Evolutionary conservation across 2,888 invertebrate species (phyloP).

Genomic region (Sabellastarte sp.): DNA sequence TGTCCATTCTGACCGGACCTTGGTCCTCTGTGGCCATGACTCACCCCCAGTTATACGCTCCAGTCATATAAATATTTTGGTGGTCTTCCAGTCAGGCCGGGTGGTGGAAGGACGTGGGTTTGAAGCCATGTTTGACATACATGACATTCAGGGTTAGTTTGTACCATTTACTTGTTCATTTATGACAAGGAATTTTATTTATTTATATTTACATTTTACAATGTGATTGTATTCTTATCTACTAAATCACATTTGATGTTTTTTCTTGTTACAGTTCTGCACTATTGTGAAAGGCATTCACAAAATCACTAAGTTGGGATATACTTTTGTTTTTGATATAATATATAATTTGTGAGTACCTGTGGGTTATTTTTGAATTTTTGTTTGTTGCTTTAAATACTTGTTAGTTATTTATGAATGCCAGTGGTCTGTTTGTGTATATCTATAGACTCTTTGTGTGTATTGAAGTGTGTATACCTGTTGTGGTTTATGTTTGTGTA

Average conservation of each 20-base stretch:
- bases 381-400: background rate
- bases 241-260: background rate
- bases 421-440: no score
- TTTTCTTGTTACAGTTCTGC: background rate
- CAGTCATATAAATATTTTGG: background rate
- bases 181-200: no score
- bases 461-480: no score
- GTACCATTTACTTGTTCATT: no score
- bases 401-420: no score
- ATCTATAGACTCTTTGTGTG: no score
- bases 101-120: background rate
- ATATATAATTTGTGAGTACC: no score
- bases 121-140: background rate
- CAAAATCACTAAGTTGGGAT: no score
- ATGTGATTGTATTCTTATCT: background rate
- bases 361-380: background rate
- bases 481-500: no score
- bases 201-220: no score
- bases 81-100: background rate
- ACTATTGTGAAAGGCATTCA: background rate
- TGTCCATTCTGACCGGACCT: background rate
- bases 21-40: background rate
- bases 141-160: background rate
- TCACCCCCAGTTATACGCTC: background rate
- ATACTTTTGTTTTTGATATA: no score